Evolutionary conservation across 2,888 invertebrate species (phyloP), one percentile per base, ranked within the genome.

Genomic region (Bursaphelenchus okinawaensis): DNA sequence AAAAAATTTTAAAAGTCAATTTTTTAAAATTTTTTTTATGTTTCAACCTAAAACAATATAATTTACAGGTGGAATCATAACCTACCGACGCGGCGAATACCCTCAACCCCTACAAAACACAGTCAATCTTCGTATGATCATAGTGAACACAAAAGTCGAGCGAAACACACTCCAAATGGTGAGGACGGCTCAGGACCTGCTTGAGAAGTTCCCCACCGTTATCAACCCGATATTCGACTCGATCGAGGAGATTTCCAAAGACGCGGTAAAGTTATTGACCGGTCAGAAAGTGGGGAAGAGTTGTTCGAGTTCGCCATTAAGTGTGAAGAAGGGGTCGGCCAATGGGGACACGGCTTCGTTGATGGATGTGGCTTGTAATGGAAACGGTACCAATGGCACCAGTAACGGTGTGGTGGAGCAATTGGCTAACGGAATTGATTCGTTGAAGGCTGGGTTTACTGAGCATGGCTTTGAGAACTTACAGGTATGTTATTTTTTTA

Each of bases 81-180:
- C 60, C n/a, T 63, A 62, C 23, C 9, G 26, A 2, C 22, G 12
- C 0, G 60, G 60, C 20, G 28, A 62, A 29, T 20, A 22, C 20
- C 62, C 62, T n/a, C 29, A 61, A 12, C 63, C 62, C 9, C 4
- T 62, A 9, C 19, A 19, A 3, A 40, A 50, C 26, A 28, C 64
- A 22, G 63, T 69, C 26, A 57, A 63, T 29, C 65, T 85, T 27
- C 73, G 73, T 55, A 87, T 92, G 26, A 83, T 95, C 55, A 83
- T 95, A 12, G 89, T 93, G 2, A 89, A 93, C 83, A 90, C 92
- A 0, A 87, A 88, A 55, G 89, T 93, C 0, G 87, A 88, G 0
- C 87, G 94, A 73, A 90, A 90, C 83, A 94, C 94, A 0, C 88
- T 89, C 68, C 85, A 86, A 19, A 84, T 92, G 68, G 89, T 91